Conservation (phyloP, 2,888 invertebrate genomes). For the Octonoba sinensis region DNA sequence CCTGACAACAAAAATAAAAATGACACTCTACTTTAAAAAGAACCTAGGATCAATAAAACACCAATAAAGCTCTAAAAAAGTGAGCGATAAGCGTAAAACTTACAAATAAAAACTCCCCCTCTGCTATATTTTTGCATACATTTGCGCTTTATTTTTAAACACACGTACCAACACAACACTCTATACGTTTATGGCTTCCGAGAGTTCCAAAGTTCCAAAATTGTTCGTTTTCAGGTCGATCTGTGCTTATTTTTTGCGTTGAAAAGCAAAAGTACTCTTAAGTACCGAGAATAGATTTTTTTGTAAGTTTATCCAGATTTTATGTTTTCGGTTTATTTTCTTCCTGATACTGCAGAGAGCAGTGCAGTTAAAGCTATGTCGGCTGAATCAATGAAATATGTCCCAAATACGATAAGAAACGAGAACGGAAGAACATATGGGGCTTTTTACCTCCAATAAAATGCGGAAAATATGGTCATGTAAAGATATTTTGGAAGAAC, state of each 20-base stretch:
- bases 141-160: conserved; percentile 56
- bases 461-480: too few species aligned
- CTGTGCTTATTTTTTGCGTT: too few species aligned
- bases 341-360: conserved; percentile 17
- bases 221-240: background rate
- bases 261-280: too few species aligned
- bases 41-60: conserved; percentile 33
- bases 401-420: conserved; percentile 4
- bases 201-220: conserved; percentile 19
- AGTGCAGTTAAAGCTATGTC: conserved; percentile 25
- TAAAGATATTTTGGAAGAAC: too few species aligned
- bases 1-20: conserved; percentile 1
- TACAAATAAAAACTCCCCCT: conserved; percentile 19
- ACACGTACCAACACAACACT: conserved; percentile 28
- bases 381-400: conserved; percentile 34
- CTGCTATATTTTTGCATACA: conserved; percentile 6
- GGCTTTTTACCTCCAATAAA: too few species aligned
- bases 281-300: conserved; percentile 31
- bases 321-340: conserved; percentile 8
- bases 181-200: conserved; percentile 43
- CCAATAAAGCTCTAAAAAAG: conserved; percentile 39
- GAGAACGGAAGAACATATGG: conserved; percentile 2
- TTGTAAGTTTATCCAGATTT: conserved; percentile 19
- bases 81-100: conserved; percentile 26
- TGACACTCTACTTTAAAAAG: conserved; percentile 10